phyloP scores from a whole-genome alignment of 2,888 invertebrate species.

The Drosophila multiciliata region DNA sequence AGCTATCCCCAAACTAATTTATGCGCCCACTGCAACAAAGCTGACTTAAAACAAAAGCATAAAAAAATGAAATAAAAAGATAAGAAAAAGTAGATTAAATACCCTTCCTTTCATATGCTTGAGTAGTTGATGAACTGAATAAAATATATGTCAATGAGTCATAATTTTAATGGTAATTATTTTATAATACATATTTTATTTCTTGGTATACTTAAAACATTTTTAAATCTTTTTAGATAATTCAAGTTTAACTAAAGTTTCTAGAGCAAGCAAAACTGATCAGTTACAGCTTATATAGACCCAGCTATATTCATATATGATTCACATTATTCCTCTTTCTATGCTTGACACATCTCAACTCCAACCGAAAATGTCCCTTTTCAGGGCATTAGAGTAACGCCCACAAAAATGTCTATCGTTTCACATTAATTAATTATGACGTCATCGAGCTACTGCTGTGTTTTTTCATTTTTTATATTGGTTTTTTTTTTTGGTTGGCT shows the following conservation, averaged over 20 bases:
- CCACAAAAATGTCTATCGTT: conserved; percentile 5
- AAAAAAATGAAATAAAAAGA: background rate
- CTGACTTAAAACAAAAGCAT: conserved; percentile 11
- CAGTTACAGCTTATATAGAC: background rate
- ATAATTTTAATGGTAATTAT: background rate
- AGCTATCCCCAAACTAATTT: conserved; percentile 60
- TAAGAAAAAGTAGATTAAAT: conserved; percentile 3
- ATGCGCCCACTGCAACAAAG: conserved; percentile 62
- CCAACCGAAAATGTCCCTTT: background rate
- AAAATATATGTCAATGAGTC: background rate
- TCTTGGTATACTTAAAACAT: background rate
- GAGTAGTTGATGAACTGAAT: background rate
- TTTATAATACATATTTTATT: background rate
- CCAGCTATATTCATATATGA: background rate
- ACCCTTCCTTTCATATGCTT: conserved; percentile 13
- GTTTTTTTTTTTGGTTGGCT: background rate
- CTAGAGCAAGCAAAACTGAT: background rate
- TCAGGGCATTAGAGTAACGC: background rate
- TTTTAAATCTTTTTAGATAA: no score
- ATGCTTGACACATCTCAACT: background rate
- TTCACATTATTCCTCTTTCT: fast-evolving
- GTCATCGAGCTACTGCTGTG: conserved; percentile 35
- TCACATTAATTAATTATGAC: conserved; percentile 64
- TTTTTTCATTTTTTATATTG: conserved; percentile 11
- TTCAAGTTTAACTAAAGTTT: no score